Evolutionary conservation across 2,888 invertebrate genomes (phyloP), one percentile per base, ranked within the genome.

Genomic region (Drosophila pseudotakahashii): DNA sequence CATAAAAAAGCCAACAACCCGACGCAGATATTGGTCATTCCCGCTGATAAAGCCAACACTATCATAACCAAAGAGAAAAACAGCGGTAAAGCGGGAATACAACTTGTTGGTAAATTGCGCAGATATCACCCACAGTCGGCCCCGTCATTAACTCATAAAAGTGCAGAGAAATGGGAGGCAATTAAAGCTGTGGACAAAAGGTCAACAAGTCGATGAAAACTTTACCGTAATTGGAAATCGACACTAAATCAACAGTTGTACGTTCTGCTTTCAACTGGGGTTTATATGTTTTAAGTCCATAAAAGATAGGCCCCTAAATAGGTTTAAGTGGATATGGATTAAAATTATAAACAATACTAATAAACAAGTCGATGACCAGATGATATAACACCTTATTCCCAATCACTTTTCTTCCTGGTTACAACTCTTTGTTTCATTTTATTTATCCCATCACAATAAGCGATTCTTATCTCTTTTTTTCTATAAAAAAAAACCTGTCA

Each of bases 151-250:
- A 74, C 72, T 73, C 78, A 51, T 79, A 76, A 79, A 63, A 66
- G 52, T 53, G 63, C 60, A 58, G 26, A 45, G 55, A 69, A 61
- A 71, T 80, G 75, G 64, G 59, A 60, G 58, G 48, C 77, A 76
- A 57, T 78, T 67, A 67, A 72, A 64, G 75, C 64, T 58, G 48
- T 55, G 53, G 58, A 53, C 61, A 70, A 81, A 85, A 81, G 81
- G 85, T 85, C 82, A 81, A 85, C 80, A 76, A 80, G 85, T 79
- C 67, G 66, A 47, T 57, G 42, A 50, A 71, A 51, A 44, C 47
- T 45, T 63, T 48, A 60, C 81, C 72, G 68, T 77, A 81, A 64
- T 58, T 74, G 78, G 51, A 58, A 37, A 50, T 60, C 48, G 32
- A 63, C 60, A 51, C 62, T 58, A 39, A 60, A 59, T 57, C 26